Percentiles rank a stretch among this genome's conserved stretches.
phyloP scores from a whole-genome alignment of 2,797 vertebrate species.

The Parauchenoglanis punctatus region DNA sequence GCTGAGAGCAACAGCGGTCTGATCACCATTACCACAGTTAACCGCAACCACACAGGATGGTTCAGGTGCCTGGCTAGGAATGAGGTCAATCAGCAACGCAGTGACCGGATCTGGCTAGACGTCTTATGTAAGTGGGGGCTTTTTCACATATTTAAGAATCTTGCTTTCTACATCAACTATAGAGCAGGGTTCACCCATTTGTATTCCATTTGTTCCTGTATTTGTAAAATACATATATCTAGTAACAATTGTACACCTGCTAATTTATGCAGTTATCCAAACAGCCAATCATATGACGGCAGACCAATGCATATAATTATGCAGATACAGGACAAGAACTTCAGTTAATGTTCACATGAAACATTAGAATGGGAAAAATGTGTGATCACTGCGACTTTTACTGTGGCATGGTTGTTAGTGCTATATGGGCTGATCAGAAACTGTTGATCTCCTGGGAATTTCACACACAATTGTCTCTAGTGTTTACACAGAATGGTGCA shows the following conservation, averaged over 20 bases:
- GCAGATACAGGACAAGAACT: background rate
- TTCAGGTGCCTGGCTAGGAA: slow-evolving; percentile 82
- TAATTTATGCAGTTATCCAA: background rate
- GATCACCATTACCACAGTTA: slow-evolving; percentile 73
- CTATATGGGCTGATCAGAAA: background rate
- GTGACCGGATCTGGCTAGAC: slow-evolving; percentile 70
- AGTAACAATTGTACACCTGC: background rate
- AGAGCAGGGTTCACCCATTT: no score
- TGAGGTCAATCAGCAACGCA: slow-evolving; percentile 79
- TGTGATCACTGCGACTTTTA: background rate
- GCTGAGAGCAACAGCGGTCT: slow-evolving; percentile 61
- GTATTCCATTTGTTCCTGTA: no score
- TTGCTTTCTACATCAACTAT: background rate
- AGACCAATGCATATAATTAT: background rate
- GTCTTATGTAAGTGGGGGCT: slow-evolving; percentile 82
- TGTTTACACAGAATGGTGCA: no score
- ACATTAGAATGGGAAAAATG: background rate
- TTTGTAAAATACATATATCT: background rate
- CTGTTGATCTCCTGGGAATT: background rate
- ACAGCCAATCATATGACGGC: no score
- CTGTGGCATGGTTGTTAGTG: background rate
- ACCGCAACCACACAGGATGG: slow-evolving; percentile 83
- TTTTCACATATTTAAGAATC: slow-evolving; percentile 1
- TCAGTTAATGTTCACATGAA: background rate
- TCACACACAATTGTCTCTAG: background rate